Base-by-base conservation (phyloP, 2,888 invertebrate genomes). In the Onthophagus sagittarius region DNA sequence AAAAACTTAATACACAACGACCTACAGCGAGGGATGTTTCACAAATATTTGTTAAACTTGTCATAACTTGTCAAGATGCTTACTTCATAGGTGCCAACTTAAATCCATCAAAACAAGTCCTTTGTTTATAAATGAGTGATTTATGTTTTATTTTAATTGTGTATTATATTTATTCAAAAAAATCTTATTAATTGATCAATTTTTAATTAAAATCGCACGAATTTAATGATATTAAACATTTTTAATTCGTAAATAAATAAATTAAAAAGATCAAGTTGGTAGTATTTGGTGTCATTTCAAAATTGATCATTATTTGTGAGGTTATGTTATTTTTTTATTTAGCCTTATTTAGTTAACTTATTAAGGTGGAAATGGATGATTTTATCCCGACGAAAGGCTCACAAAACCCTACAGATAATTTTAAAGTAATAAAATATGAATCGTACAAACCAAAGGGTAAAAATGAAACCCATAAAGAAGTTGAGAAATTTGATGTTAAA, bases 371-470 rank as follows among this genome's bases (percentile, higher is more conserved):
- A 31, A 67, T 67, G 67, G 67, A 67, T 23, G 76, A 78, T 73
- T 83, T 84, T 77, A 80, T 84, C 63, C 82, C 84, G 5, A 89
- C 89, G n/a, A 88, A 87, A 82, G 89, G 88, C 0, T 88, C 89
- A 0, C 80, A 85, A 5, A 84, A 86, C 74, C 82, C 85, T 0
- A 83, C 86, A 75, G 82, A 76, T 9, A 86, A 87, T 73, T 87
- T 88, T 77, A 79, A 88, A 81, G 84, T 86, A 13, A 87, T 88
- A 0, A 86, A 86, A 77, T 89, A 85, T 79, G 86, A 87, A 80
- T 84, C 88, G 1, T 84, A 89, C 77, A 89, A 89, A 82, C 83
- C 87, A 0, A 89, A 88, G 83, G 85, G 84, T 79, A 86, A 86
- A 76, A 73, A 74, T 71, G 62, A 70, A 23, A 15, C 71, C 23